A percentile compares a stretch with the other conserved stretches of the same genome.
Evolutionary conservation across 2,888 invertebrate species (phyloP).

Genomic region (Thysanoteuthis rhombus): DNA sequence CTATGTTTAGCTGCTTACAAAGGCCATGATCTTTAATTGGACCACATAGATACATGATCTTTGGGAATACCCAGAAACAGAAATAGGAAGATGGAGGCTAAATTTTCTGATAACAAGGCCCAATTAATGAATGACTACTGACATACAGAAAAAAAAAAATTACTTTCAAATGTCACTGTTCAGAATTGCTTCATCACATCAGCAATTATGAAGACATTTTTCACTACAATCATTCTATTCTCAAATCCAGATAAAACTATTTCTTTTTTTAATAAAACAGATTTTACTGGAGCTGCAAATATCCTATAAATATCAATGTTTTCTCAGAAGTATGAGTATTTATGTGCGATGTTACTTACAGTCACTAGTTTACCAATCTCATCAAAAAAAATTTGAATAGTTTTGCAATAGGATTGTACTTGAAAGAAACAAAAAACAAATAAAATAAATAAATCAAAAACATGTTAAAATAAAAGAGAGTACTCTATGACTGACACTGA

Average conservation of each 20-base stretch:
- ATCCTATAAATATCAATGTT: neutral
- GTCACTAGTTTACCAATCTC: no score
- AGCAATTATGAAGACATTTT: neutral
- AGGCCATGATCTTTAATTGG: neutral
- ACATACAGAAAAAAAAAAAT: neutral
- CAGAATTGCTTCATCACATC: neutral
- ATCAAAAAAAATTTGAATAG: no score
- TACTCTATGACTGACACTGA: no score
- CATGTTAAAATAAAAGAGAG: no score
- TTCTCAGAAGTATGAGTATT: neutral
- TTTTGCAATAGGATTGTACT: no score
- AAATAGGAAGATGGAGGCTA: neutral
- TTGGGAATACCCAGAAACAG: neutral
- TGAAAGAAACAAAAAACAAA: no score
- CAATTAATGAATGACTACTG: neutral
- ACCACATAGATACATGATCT: neutral
- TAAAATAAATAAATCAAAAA: no score
- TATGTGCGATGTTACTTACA: no score
- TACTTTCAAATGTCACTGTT: constrained; percentile 12
- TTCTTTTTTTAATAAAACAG: neutral
- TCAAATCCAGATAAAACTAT: neutral
- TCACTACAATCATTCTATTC: neutral
- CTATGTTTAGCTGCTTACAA: neutral
- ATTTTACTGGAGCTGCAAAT: neutral
- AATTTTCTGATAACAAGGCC: neutral